Base-by-base conservation (phyloP, 2,113 vertebrate species). In the Carassius auratus region DNA sequence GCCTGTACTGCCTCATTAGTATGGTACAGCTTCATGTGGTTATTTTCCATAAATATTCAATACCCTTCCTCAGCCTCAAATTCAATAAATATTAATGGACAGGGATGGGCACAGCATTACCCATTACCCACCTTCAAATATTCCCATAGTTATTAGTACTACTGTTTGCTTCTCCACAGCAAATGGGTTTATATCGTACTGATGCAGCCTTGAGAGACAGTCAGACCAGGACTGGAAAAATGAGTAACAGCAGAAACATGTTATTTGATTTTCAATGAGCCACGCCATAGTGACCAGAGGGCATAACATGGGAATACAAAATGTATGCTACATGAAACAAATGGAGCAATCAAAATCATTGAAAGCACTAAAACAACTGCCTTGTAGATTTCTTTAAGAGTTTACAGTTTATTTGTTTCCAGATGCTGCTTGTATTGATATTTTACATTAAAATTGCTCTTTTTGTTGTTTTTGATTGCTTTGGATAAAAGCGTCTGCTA, bases 81-180 rank as follows among this genome's bases (percentile, higher is more conserved):
- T 81, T 30, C 76, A 84, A 86, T 88, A 84, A 88, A 88, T 88
- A 88, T 88, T 86, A 88, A 88, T 88, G 69, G 61, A 88, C 68
- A 77, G 64, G 78, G 80, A 83, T 77, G 9, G 6, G 42, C 73
- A 83, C 48, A 45, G 81, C 61, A 71, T 69, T 83, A 23, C 13
- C 79, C 26, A 55, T 66, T 76, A 68, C 59, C 57, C 85, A 86
- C 80, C 80, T 61, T 69, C 74, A 84, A 81, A 84, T 84, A 88
- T 76, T 76, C 81, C 81, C 48, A 68, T 69, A 88, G 81, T 83
- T 84, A 86, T 86, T 84, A 84, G 52, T 50, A 71, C 59, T 30
- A 33, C 76, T 69, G 76, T 86, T 78, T 81, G 81, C 66, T 42
- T 26, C n/a, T 50, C 50, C 19, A 15, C n/a, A 57, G 84, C 4